Evolutionary conservation across 2,888 invertebrate species (phyloP).

Genomic region (Luffia ferchaultella): DNA sequence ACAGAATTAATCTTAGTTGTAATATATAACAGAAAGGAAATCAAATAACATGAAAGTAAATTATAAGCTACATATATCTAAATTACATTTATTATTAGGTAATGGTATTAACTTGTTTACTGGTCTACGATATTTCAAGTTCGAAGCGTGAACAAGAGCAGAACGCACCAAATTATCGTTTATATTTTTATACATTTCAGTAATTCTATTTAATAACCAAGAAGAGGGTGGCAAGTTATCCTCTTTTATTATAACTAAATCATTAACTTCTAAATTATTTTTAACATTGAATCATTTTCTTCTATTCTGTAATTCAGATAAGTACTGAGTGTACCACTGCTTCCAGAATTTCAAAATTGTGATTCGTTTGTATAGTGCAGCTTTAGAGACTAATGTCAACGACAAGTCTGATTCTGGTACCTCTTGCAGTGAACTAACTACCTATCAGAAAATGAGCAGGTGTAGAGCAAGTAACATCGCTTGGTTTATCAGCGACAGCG

Average conservation of each 20-base stretch:
- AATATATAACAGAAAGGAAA: no score
- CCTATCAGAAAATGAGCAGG: neutral
- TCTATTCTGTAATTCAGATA: conserved; percentile 6
- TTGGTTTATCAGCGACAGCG: neutral
- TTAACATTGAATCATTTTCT: conserved; percentile 5
- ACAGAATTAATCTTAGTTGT: no score
- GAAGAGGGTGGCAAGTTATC: neutral
- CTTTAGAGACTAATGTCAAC: conserved; percentile 1
- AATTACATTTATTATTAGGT: no score
- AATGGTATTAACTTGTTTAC: neutral
- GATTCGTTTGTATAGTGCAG: conserved; percentile 5
- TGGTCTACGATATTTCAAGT: neutral
- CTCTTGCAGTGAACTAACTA: neutral
- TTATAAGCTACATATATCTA: no score
- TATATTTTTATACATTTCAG: neutral
- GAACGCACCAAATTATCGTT: neutral
- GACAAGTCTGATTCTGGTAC: neutral
- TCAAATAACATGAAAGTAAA: no score
- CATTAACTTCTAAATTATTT: conserved; percentile 2
- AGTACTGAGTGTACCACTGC: conserved; percentile 7
- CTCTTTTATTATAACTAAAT: conserved; percentile 6
- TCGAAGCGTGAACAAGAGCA: neutral
- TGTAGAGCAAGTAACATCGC: neutral
- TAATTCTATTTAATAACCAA: neutral
- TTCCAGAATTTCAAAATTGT: conserved; percentile 8